phyloP scores from a whole-genome alignment of 2,113 vertebrate species.

The Myrmecophaga tridactyla region DNA sequence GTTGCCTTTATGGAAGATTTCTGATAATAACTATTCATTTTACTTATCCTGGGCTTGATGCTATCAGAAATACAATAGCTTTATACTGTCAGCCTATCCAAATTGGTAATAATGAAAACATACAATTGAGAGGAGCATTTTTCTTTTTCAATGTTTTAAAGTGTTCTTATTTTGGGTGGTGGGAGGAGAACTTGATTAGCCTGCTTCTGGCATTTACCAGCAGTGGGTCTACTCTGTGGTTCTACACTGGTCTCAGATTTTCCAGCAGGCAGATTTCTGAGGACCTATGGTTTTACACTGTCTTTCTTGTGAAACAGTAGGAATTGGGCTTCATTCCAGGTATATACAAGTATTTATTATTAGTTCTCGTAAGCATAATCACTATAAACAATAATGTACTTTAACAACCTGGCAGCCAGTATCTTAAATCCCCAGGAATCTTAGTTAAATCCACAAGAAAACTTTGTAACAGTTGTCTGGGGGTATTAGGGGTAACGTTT shows the following conservation, averaged over 20 bases:
- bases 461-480: slow-evolving; percentile 66
- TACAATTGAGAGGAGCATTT: not conserved
- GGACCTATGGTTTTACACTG: slow-evolving; percentile 35
- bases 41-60: not conserved
- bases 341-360: slow-evolving; percentile 74
- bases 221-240: not conserved
- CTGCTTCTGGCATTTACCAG: not conserved
- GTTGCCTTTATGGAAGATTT: not conserved
- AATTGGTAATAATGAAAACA: slow-evolving; percentile 38
- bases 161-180: not conserved
- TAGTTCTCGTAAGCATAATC: slow-evolving; percentile 75
- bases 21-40: not conserved
- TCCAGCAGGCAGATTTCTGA: slow-evolving; percentile 12
- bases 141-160: slow-evolving; percentile 6
- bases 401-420: slow-evolving; percentile 67
- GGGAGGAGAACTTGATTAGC: slow-evolving; percentile 8
- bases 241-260: slow-evolving; percentile 35
- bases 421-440: slow-evolving; percentile 73
- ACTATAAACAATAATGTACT: slow-evolving; percentile 75
- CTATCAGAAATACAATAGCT: slow-evolving; percentile 27
- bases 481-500: slow-evolving; percentile 32
- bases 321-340: slow-evolving; percentile 63
- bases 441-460: slow-evolving; percentile 72
- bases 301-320: slow-evolving; percentile 71
- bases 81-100: not conserved